These are phyloP conservation scores for Chiloscyllium plagiosum DNA, from an alignment of 2,113 vertebrate species.

Conservation along the genomic window DNA sequence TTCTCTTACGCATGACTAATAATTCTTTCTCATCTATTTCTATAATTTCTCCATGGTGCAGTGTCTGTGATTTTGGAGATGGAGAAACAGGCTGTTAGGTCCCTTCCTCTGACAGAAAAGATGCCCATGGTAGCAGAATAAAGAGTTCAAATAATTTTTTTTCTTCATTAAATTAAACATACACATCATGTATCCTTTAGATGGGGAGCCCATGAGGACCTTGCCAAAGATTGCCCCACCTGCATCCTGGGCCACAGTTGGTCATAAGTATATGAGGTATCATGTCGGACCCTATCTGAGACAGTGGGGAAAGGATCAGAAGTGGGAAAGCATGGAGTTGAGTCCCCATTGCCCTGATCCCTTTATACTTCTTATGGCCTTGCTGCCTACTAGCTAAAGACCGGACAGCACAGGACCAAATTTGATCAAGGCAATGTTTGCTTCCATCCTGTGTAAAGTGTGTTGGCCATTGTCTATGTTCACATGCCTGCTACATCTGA, in stretches of 20 bases:
- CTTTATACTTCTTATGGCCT: neutral
- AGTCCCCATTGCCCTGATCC: neutral
- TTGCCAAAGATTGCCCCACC: too few species aligned
- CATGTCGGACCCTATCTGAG: neutral
- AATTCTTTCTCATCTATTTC: neutral
- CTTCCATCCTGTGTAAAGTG: neutral
- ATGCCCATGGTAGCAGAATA: neutral
- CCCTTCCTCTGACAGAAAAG: neutral
- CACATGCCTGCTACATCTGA: neutral
- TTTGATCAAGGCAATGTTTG: neutral
- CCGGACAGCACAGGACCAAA: neutral
- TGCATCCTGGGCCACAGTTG: neutral
- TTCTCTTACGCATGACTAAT: neutral
- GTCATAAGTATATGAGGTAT: neutral
- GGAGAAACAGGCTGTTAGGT: neutral
- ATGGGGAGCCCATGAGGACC: neutral
- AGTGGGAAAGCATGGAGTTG: neutral
- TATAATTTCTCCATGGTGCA: neutral
- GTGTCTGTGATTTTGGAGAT: neutral
- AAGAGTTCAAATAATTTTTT: too few species aligned
- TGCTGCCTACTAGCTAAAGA: neutral
- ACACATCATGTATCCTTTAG: neutral
- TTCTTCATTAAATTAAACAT: too few species aligned
- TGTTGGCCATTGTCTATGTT: neutral
- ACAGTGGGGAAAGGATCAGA: neutral